Percentiles rank a stretch among this genome's conserved stretches.
Evolutionary conservation across 1,140 invertebrate genomes (phyloP).

Genomic region (Leptinotarsa defecta): DNA sequence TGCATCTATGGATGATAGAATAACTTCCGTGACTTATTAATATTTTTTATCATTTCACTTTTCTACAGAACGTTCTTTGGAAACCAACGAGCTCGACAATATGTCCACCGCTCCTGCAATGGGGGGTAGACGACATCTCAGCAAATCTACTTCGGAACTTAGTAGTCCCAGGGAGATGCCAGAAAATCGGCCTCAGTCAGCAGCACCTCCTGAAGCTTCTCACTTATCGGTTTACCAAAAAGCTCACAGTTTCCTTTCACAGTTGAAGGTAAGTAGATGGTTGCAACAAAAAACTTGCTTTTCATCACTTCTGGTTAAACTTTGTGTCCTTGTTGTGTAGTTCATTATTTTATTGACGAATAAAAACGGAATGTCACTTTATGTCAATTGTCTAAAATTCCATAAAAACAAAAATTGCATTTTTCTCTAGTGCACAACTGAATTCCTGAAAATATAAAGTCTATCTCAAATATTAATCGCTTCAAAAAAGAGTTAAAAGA

Average conservation of each 20-base stretch:
- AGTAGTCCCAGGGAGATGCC: constrained; percentile 54
- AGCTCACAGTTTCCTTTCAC: constrained; percentile 73
- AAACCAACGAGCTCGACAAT: constrained; percentile 50
- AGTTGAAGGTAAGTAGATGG: constrained; percentile 60
- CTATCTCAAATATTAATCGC: too few species aligned
- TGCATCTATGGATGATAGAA: too few species aligned
- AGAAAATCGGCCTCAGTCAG: constrained; percentile 58
- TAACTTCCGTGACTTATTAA: too few species aligned
- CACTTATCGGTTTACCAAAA: constrained; percentile 67
- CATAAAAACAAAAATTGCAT: too few species aligned
- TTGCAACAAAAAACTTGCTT: not conserved
- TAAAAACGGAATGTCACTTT: not conserved
- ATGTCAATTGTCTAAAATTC: not conserved
- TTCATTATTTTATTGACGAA: too few species aligned
- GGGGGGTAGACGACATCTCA: constrained; percentile 56
- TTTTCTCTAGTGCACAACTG: too few species aligned
- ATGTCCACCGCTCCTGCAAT: constrained; percentile 39
- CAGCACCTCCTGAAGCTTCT: constrained; percentile 55
- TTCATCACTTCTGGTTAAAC: not conserved
- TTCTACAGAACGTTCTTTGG: constrained; percentile 52
- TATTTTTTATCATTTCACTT: constrained; percentile 1
- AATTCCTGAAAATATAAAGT: too few species aligned
- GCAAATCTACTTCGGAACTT: constrained; percentile 63
- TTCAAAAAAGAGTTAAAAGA: too few species aligned
- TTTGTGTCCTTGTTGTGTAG: too few species aligned